Base-by-base conservation (phyloP, 1,140 invertebrate species). In the Condylostylus longicornis region DNA sequence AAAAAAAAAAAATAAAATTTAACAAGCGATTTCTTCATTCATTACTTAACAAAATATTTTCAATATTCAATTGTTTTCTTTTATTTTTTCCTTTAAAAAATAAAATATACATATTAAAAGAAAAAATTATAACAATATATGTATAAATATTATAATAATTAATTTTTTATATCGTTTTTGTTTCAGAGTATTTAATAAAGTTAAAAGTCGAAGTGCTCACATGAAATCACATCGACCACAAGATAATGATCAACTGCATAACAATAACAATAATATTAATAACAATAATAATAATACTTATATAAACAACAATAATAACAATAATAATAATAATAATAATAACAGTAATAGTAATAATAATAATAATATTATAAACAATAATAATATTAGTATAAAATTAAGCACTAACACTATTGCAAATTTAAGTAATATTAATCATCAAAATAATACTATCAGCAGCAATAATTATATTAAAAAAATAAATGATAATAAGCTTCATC, bases 131-230 rank as follows among this genome's bases (percentile, higher is more conserved):
- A 57, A 48, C 54, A 61, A 48, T 15, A 30, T 15, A 53, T 53
- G 46, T 53, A 54, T 34, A 44, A 39, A 41, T 23, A 27, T 61
- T 30, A 42, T 36, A 22, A 31, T 17, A 31, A 38, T 31, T 34
- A 34, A 34, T 13, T 20, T 22, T 35, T 29, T 41, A n/a, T n/a
- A n/a, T n/a, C n/a, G n/a, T n/a, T n/a, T n/a, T n/a, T 42, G 63
- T 68, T 72, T 48, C 74, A 94, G 89, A 74, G 78, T 93, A 64
- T 96, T 95, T 74, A 79, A 78, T 66, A 95, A 95, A 77, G 86
- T 95, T 50, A 94, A 94, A 73, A 94, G 88, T 72, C 77, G 90
- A 66, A 94, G 87, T 71, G 89, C 90, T 37, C 90, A 96, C 67
- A 96, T 95, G 90, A 95, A 95, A 70, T 91, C 87, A 42, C 90